Evolutionary conservation across 2,888 invertebrate genomes (phyloP), one percentile per base, ranked within the genome.

Genomic region (Masnerella sp.): DNA sequence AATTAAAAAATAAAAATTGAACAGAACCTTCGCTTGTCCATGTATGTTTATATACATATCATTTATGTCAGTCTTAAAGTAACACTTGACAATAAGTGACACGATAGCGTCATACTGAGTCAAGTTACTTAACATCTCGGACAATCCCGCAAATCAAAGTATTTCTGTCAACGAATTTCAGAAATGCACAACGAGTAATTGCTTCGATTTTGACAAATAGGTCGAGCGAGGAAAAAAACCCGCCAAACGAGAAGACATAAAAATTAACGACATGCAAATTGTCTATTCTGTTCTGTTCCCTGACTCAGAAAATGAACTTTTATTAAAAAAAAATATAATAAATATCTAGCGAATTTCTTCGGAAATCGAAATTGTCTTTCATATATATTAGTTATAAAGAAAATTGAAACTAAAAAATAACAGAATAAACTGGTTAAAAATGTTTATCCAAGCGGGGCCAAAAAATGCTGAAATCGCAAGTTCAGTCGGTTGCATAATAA

Each of bases 381-480:
- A n/a, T n/a, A n/a, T n/a, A n/a, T n/a, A n/a, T n/a, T n/a, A n/a
- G n/a, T n/a, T n/a, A n/a, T n/a, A n/a, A n/a, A n/a, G n/a, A n/a
- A n/a, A n/a, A n/a, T n/a, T n/a, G n/a, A n/a, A n/a, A n/a, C n/a
- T n/a, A n/a, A n/a, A n/a, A n/a, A n/a, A n/a, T n/a, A n/a, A n/a
- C n/a, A n/a, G n/a, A n/a, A n/a, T n/a, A n/a, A n/a, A n/a, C n/a
- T n/a, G n/a, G n/a, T n/a, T n/a, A 47, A 38, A 49, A 56, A 30
- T 51, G 14, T 65, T 34, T 64, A 17, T 36, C 18, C 8, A 67
- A 42, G n/a, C 18, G 14, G 2, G 32, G 8, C 20, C 17, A 69
- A 38, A 45, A 45, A 36, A 11, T 51, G 58, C 65, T 65, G 58
- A 68, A 68, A 68, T 43, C 22, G 52, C 59, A 68, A 68, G 68